Base-by-base conservation (phyloP, 1,140 invertebrate species). In the Calephelis virginiensis region DNA sequence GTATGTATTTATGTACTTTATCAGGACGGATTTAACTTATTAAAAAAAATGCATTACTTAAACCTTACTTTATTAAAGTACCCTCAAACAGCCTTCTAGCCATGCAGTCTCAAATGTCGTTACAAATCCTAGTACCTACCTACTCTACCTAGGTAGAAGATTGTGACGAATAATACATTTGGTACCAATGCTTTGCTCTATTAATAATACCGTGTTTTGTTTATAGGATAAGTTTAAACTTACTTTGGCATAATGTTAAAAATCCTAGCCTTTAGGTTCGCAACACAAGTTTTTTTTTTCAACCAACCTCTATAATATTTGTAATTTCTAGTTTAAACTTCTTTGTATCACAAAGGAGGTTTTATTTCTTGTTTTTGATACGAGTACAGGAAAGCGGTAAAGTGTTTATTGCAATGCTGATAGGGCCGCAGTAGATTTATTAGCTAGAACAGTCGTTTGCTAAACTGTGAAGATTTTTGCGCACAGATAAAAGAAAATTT, bases 391-490 rank as follows among this genome's bases (percentile, higher is more conserved):
- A 80, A 82, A 66, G 66, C 61, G 72, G 67, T 74, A 77, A 82
- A 82, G 76, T 82, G 80, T 80, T 82, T 80, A 80, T 70, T 70
- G 72, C 65, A 73, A 61, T 61, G 75, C 69, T 74, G 79, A 81
- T 83, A 83, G 74, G 70, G 69, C 69, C 60, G 64, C 47, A 47
- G 61, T 72, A 71, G 74, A 80, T 80, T 80, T 80, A 80, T 80
- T 66, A 66, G 66, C 12, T 47, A 66, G 73, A 66, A 73, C 73
- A 71, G 66, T 76, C 68, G 68, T 78, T 75, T 75, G 81, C 81
- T 71, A 82, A 80, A 76, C 70, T 68, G 78, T 68, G 63, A 69
- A 78, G 79, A 81, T 81, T 70, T 68, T 67, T 60, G 17, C 64
- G 46, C 63, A 64, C 63, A 74, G 72, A 74, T 74, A 71, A 68